These are phyloP conservation scores for Cochlearius cochlearius DNA, from an alignment of 2,113 vertebrate genomes.

Conservation along the genomic window DNA sequence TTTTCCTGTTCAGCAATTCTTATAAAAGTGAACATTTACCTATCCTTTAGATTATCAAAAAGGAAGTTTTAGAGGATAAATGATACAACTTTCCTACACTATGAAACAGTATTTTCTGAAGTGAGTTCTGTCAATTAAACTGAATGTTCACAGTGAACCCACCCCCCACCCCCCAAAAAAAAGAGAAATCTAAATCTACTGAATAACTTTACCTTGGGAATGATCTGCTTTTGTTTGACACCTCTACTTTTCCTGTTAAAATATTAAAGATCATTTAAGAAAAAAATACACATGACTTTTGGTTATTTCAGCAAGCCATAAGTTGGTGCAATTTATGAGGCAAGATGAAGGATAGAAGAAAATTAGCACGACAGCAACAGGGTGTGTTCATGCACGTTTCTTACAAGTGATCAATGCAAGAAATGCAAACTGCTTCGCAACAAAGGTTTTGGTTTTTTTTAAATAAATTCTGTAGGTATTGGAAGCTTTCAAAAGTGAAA, in stretches of 20 bases:
- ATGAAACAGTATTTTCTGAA: neutral
- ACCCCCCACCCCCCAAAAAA: neutral
- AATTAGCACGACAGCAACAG: slow-evolving; percentile 36
- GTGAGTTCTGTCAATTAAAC: neutral
- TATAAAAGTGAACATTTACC: neutral
- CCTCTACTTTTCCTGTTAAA: slow-evolving; percentile 89
- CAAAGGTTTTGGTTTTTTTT: neutral
- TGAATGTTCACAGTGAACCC: neutral
- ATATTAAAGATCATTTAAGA: slow-evolving; percentile 52
- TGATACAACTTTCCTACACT: neutral
- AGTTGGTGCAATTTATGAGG: slow-evolving; percentile 17
- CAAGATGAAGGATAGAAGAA: neutral
- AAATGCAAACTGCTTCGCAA: slow-evolving; percentile 35
- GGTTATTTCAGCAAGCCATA: slow-evolving; percentile 63
- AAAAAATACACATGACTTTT: neutral
- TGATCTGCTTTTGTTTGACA: slow-evolving; percentile 89
- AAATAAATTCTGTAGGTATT: neutral
- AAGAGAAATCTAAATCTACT: neutral
- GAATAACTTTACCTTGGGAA: slow-evolving; percentile 89
- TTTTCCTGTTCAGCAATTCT: neutral
- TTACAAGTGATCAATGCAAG: neutral
- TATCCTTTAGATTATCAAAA: neutral
- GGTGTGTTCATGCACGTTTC: neutral
- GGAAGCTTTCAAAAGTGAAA: slow-evolving; percentile 12
- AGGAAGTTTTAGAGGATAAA: neutral